Base-by-base conservation (phyloP, 2,797 vertebrate genomes). In the Sebastiscus albofasciatus region DNA sequence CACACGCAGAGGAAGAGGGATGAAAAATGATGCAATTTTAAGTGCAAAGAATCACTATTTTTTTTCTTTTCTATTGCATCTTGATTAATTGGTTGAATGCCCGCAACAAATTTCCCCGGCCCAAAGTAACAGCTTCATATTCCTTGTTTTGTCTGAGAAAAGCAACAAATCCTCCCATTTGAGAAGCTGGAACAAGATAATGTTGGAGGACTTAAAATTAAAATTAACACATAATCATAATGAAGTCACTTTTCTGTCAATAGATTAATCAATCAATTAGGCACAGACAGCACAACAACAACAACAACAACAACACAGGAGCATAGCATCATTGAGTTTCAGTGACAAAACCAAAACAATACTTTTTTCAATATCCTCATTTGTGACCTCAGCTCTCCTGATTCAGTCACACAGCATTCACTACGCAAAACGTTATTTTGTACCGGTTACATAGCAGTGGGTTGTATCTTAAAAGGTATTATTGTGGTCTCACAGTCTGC, bases 71-170 rank as follows among this genome's bases (percentile, higher is more conserved):
- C 49, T 74, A 9, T 11, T 67, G 34, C 4, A 9, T 12, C 3
- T 29, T 6, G 0, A 33, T 33, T 29, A 22, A 68, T 36, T 0
- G 7, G 18, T 22, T 26, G 33, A 66, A 12, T 31, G 26, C 9
- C 27, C 1, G 3, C 5, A 75, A 18, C 49, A 55, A 13, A 29
- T 11, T 29, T 33, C 20, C 29, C 33, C 0, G 27, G 16, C 12
- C 18, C 0, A 31, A 33, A 61, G 27, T 34, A 26, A 46, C 39
- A 0, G 0, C 13, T 42, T 42, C 13, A 42, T 42, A 42, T 0
- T 42, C 5, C 0, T 42, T 14, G 39, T 42, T 42, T 42, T 0
- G 39, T 42, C 39, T 24, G 29, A 9, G 61, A 34, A 7, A 16
- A 34, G n/a, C 8, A 26, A 36, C 18, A 22, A 33, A 26, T 27